Conservation (phyloP, 2,888 invertebrate species). For the Horisme vitalbata region DNA sequence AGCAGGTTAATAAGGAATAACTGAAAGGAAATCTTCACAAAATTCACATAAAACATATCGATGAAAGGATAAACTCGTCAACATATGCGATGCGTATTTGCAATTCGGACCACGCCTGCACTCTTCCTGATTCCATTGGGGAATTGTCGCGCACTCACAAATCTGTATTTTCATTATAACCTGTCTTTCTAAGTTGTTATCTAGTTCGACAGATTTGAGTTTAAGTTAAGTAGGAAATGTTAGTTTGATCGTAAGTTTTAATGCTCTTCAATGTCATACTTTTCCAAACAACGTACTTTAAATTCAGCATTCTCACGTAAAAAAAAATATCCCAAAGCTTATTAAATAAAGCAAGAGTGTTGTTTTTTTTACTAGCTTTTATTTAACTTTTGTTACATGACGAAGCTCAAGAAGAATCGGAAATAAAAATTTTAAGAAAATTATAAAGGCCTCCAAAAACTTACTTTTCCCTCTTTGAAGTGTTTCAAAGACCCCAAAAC, state of each 20-base stretch:
- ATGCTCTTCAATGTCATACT: no score
- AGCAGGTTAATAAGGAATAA: no score
- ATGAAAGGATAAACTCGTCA: constrained; percentile 60
- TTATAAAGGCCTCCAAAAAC: neutral
- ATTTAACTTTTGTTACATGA: no score
- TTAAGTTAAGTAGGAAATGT: neutral
- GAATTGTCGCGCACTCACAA: constrained; percentile 78
- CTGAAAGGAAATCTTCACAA: no score
- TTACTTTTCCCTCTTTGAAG: constrained; percentile 1
- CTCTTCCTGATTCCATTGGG: constrained; percentile 81
- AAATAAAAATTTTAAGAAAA: no score
- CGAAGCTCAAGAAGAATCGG: no score
- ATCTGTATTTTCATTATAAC: constrained; percentile 75
- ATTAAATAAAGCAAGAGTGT: no score
- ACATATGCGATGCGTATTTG: constrained; percentile 77
- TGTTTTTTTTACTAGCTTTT: no score
- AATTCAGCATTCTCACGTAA: no score
- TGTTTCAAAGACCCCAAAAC: constrained; percentile 6
- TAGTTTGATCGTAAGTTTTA: no score
- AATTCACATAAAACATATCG: neutral
- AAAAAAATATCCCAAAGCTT: no score
- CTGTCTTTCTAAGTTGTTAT: constrained; percentile 23
- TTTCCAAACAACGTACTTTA: no score
- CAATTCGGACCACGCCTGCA: constrained; percentile 76
- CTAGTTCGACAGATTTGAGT: neutral